Percentiles rank a stretch among this genome's conserved stretches.
phyloP scores from a whole-genome alignment of 2,888 invertebrate genomes.

The Dastarcus helophoroides region DNA sequence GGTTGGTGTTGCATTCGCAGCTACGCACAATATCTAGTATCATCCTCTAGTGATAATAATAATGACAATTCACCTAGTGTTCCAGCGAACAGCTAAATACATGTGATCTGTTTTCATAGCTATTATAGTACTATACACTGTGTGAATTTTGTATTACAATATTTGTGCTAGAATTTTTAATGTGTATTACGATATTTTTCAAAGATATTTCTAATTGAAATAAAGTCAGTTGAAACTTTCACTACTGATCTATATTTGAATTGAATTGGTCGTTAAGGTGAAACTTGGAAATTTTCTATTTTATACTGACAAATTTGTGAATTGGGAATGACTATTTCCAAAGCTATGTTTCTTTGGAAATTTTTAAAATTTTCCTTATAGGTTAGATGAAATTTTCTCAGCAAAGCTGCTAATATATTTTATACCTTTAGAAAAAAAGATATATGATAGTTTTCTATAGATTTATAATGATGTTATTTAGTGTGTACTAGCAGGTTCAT shows the following conservation, averaged over 20 bases:
- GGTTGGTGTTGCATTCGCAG: too few relatives aligned
- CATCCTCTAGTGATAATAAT: constrained; percentile 36
- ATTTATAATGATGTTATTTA: constrained; percentile 35
- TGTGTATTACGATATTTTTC: background rate
- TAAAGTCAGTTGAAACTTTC: too few relatives aligned
- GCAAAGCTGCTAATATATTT: constrained; percentile 27
- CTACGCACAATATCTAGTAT: constrained; percentile 35
- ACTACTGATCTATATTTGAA: too few relatives aligned
- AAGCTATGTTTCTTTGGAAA: background rate
- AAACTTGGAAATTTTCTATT: too few relatives aligned
- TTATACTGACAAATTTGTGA: constrained; percentile 1
- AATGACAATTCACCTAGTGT: constrained; percentile 38
- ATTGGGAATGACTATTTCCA: background rate
- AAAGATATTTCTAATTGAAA: too few relatives aligned
- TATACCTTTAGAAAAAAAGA: constrained; percentile 36
- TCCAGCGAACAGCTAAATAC: constrained; percentile 35
- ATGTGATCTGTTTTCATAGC: constrained; percentile 32
- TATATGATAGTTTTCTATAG: constrained; percentile 38
- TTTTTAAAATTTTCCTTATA: constrained; percentile 7
- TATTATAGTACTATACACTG: constrained; percentile 2
- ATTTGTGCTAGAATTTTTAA: too few relatives aligned
- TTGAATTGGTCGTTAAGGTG: too few relatives aligned
- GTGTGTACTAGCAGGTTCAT: constrained; percentile 29
- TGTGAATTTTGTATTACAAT: background rate
- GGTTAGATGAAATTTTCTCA: too few relatives aligned